These are phyloP conservation scores for Acrocephalus kingi DNA, from an alignment of 2,113 vertebrate genomes.

Conservation along the genomic window DNA sequence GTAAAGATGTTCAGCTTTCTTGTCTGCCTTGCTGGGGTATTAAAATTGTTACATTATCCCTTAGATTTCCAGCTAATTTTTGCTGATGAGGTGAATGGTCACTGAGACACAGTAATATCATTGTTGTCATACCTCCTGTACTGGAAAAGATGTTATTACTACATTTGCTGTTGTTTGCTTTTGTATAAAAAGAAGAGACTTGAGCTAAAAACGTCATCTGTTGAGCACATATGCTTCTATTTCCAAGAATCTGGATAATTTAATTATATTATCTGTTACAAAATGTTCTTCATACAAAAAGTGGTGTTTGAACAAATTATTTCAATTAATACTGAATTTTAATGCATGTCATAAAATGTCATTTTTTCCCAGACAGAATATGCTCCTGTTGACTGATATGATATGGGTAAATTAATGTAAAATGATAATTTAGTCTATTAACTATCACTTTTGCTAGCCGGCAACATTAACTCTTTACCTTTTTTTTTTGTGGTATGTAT, in stretches of 20 bases:
- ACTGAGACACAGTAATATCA: background rate
- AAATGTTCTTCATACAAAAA: background rate
- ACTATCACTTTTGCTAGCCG: background rate
- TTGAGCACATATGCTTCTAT: slow-evolving; percentile 26
- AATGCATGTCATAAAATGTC: background rate
- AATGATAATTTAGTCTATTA: background rate
- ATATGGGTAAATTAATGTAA: background rate
- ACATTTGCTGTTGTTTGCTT: background rate
- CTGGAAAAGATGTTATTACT: background rate
- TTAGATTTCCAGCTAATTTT: background rate
- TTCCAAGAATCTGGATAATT: background rate
- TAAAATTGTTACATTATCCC: background rate
- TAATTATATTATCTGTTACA: slow-evolving; percentile 7
- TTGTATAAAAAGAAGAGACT: background rate
- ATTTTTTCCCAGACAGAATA: background rate
- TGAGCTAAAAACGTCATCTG: slow-evolving; percentile 8
- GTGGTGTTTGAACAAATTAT: background rate
- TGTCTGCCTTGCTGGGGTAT: background rate
- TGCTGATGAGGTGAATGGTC: background rate
- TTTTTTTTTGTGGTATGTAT: background rate
- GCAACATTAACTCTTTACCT: background rate
- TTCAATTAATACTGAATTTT: slow-evolving; percentile 19
- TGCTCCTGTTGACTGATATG: background rate
- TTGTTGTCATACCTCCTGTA: background rate
- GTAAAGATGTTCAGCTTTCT: slow-evolving; percentile 18